Conservation (phyloP, 2,113 vertebrate genomes). For the Procavia capensis region DNA sequence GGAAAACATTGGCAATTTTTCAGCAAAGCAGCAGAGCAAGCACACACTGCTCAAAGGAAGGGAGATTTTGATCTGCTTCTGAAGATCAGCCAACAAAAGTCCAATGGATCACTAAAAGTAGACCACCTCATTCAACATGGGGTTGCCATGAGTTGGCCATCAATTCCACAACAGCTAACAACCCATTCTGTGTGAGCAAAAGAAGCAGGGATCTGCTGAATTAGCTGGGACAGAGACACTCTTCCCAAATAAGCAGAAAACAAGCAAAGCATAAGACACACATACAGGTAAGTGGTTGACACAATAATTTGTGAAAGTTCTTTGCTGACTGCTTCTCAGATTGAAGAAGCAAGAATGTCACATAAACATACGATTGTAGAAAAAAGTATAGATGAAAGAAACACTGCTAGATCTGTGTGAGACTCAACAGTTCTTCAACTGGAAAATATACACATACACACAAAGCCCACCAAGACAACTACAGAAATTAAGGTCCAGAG, state of each 20-base stretch:
- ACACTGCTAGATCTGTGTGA: neutral
- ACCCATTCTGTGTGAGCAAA: neutral
- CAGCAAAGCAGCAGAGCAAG: neutral
- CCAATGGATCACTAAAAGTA: too few species aligned
- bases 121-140: too few species aligned
- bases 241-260: neutral
- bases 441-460: neutral
- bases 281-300: too few species aligned
- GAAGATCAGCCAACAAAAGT: too few species aligned
- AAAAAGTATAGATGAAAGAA: neutral
- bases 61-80: too few species aligned
- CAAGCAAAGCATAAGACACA: neutral
- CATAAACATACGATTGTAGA: neutral
- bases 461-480: neutral
- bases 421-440: neutral
- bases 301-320: neutral
- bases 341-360: neutral
- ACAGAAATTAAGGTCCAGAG: neutral
- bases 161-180: neutral
- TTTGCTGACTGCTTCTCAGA: neutral
- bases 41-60: neutral
- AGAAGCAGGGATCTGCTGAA: neutral
- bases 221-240: neutral
- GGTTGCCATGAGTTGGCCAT: neutral
- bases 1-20: neutral